These are phyloP conservation scores for Euleptes europaea DNA, from an alignment of 2,113 vertebrate species.

Conservation along the genomic window DNA sequence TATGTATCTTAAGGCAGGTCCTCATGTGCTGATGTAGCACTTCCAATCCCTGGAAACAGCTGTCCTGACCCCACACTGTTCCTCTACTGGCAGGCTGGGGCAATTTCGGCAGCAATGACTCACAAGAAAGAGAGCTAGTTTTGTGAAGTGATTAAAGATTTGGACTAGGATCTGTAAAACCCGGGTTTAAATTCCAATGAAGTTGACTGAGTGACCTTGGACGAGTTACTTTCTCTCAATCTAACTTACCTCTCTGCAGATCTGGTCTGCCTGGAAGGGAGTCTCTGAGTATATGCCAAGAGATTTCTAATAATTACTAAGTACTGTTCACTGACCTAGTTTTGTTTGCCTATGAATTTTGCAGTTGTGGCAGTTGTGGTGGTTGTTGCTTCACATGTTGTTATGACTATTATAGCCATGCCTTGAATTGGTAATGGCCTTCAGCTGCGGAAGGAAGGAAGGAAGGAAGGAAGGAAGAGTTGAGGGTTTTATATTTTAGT, in stretches of 20 bases:
- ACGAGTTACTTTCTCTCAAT: too few species aligned
- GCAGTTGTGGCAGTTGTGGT: neutral
- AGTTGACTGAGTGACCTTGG: too few species aligned
- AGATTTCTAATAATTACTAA: neutral
- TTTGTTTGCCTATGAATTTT: neutral
- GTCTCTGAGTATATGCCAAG: neutral
- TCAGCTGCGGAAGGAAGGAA: neutral
- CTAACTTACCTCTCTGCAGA: neutral
- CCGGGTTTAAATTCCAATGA: too few species aligned
- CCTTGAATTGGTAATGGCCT: neutral
- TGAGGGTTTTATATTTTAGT: conserved; percentile 2
- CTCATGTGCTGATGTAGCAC: neutral
- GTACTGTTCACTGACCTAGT: neutral
- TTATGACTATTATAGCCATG: neutral
- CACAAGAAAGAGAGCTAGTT: too few species aligned
- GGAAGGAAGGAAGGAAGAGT: too few species aligned
- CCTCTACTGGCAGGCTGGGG: neutral
- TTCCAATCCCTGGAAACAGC: neutral
- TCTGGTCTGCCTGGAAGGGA: neutral
- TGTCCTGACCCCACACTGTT: neutral
- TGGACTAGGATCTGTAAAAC: too few species aligned
- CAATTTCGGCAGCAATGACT: too few species aligned
- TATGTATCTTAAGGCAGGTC: neutral
- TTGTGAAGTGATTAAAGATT: too few species aligned
- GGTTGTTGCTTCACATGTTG: neutral